Percentiles rank a stretch among this genome's conserved stretches.
Conservation (phyloP, 2,888 invertebrate species). For the Apamea monoglypha region DNA sequence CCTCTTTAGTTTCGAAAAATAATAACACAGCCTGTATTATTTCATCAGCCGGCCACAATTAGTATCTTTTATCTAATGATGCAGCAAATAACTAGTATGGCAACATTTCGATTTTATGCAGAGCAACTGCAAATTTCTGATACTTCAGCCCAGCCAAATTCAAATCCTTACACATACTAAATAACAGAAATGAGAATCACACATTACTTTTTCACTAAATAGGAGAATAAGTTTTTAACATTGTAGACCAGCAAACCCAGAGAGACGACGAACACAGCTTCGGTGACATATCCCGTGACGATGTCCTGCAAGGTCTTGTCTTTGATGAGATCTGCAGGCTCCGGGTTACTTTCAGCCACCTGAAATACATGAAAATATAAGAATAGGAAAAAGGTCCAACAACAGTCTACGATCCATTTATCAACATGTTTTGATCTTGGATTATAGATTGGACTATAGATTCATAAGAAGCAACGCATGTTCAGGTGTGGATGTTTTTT, state of each 20-base stretch:
- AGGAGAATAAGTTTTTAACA: constrained; percentile 72
- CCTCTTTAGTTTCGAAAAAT: background rate
- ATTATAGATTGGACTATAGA: too few relatives aligned
- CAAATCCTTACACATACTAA: constrained; percentile 36
- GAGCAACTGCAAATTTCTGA: background rate
- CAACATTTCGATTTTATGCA: background rate
- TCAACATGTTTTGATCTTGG: background rate
- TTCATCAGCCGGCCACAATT: background rate
- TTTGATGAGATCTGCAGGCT: constrained; percentile 87
- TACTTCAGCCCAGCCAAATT: constrained; percentile 14
- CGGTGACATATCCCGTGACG: constrained; percentile 74
- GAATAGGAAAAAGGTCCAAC: background rate
- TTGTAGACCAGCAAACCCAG: constrained; percentile 78
- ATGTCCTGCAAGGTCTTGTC: constrained; percentile 77
- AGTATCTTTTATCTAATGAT: background rate
- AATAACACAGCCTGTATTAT: background rate
- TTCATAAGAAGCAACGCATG: background rate
- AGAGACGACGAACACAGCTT: constrained; percentile 76
- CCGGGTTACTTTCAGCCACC: constrained; percentile 85
- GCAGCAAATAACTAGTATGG: background rate
- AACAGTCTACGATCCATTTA: background rate
- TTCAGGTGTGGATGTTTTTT: background rate
- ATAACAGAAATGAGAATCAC: constrained; percentile 38
- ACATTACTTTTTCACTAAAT: constrained; percentile 77
- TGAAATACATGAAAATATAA: constrained; percentile 69